Evolutionary conservation across 1,140 invertebrate genomes (phyloP), one percentile per base, ranked within the genome.

Genomic region (Macrobrachium nipponense): DNA sequence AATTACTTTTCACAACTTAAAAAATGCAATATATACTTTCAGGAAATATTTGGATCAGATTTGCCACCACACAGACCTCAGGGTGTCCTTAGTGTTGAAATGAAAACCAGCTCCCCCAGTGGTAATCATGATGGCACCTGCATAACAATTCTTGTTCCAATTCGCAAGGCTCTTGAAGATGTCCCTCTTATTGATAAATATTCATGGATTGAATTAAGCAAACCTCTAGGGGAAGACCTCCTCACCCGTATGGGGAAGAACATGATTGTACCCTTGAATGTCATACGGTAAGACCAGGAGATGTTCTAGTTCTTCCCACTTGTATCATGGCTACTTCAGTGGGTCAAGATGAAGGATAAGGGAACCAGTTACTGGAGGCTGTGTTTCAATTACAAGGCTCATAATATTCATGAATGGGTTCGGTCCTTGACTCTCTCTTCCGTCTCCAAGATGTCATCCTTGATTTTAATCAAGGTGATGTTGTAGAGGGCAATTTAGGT

Each of bases 1-100:
- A 51, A 12, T 51, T 51, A 51, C 8, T 51, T 51, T 51, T 51
- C 12, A 51, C 4, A 36, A 2, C 51, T 51, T 51, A 51, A 51
- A 12, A 51, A 51, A 0, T 51, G 51, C 51, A 51, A 51, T 8
- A 51, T 51, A 51, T 51, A 12, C 12, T 51, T 78, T 89, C 85
- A 94, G 94, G 96, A 97, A 92, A 94, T 97, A 89, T 98, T 98
- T 93, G 96, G 96, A 23, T 94, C 95, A 70, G 96, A 96, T 89
- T 93, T 97, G 44, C 95, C 96, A 5, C 94, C 94, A 72, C 97
- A 98, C 90, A 93, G 95, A 89, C 97, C 96, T 0, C 94, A 97
- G 90, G 97, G 96, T 3, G 90, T 97, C 10, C 91, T 97, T 1
- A 94, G 94, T 82, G 92, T 95, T 62, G 93, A 94, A 89, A 93